Base-by-base conservation (phyloP, 2,888 invertebrate species). In the Anoncus sp. region DNA sequence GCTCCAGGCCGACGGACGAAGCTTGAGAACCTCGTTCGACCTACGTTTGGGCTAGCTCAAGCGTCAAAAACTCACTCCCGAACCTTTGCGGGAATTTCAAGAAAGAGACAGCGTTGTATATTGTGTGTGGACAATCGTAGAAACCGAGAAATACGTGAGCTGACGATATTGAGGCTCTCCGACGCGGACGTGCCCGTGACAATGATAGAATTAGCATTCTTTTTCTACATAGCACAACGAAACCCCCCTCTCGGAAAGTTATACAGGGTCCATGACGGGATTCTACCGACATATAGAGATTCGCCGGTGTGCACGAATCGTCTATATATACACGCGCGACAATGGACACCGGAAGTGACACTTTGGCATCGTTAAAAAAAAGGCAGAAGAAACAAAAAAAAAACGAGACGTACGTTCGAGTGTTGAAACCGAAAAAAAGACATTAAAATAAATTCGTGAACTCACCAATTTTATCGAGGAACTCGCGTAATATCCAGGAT, bases 191-290 rank as follows among this genome's bases (percentile, higher is more conserved):
- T 80, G 81, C 70, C 51, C 47, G 18, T 66, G 57, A 83, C 83
- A 85, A 85, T 81, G 63, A 79, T 14, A 31, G 82, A 82, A 85
- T 85, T 85, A 81, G 82, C 82, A 83, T 84, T 83, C 67, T 83
- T 81, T 80, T 75, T 55, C 67, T 53, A 12, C 22, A 27, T 6
- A 14, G 10, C n/a, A 22, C 14, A 31, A 67, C 20, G 18, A 22
- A 31, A 2, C 35, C 57, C 22, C 14, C 31, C 31, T 7, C 35
- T 45, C 22, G 10, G 31, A 65, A 57, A 24, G 55, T 38, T 51
- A 27, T 7, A 18, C 4, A 47, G 55, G 70, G 57, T 65, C 53
- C 75, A 66, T n/a, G n/a, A 53, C 43, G 65, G 43, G 53, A 57
- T 18, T 60, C 55, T 55, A 31, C 18, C 49, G 51, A n/a, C n/a